Percentiles rank a stretch among this genome's conserved stretches.
These are phyloP conservation scores for Syngnathus acus DNA, from an alignment of 2,797 vertebrate genomes.

Conservation along the genomic window DNA sequence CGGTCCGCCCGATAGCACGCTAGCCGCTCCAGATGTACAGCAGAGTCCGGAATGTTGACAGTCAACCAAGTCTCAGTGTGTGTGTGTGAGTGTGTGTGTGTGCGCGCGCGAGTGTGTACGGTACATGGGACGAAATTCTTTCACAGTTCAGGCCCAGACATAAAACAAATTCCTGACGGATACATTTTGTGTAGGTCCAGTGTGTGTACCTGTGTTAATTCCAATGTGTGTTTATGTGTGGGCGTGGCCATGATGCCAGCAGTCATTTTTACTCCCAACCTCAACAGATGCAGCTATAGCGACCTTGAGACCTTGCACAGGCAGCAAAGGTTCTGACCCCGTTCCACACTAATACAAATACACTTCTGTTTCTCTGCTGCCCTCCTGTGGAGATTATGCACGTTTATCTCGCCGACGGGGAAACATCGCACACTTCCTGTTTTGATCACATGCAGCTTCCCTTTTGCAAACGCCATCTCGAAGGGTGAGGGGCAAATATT, in stretches of 20 bases:
- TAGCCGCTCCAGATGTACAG: too few relatives aligned
- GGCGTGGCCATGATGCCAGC: conserved; percentile 4
- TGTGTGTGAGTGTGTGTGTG: too few relatives aligned
- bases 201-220: not conserved
- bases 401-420: not conserved
- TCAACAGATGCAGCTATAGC: conserved; percentile 6
- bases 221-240: not conserved
- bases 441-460: conserved; percentile 9
- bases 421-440: conserved; percentile 6
- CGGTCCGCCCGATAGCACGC: too few relatives aligned
- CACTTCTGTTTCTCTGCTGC: conserved; percentile 31
- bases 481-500: not conserved
- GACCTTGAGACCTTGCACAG: not conserved
- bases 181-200: not conserved
- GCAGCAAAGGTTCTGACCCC: conserved; percentile 29
- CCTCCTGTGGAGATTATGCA: conserved; percentile 45
- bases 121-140: not conserved
- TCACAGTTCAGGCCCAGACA: not conserved
- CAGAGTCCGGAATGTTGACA: too few relatives aligned
- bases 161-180: conserved; percentile 21
- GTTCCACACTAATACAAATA: conserved; percentile 2
- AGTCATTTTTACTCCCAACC: conserved; percentile 1
- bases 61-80: too few relatives aligned
- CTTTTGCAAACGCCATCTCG: not conserved
- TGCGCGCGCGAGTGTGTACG: not conserved